Percentiles rank a stretch among this genome's conserved stretches.
Evolutionary conservation across 2,888 invertebrate genomes (phyloP).

Genomic region (Lasioglossum zephyrum): DNA sequence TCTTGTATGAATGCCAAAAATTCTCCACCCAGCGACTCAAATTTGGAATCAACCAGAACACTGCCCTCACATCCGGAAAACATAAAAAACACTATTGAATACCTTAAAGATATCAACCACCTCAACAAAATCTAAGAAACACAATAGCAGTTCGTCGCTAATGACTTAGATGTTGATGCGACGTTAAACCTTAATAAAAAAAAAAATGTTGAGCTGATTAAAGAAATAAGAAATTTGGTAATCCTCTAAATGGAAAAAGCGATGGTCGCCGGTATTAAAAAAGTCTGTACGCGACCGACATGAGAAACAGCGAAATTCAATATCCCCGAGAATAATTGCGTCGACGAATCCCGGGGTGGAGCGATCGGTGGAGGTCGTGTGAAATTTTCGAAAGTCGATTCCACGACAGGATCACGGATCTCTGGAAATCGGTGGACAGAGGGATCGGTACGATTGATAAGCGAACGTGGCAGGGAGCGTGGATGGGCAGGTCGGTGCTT

Average conservation of each 20-base stretch:
- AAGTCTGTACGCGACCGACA: background rate
- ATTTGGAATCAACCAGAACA: too few species aligned
- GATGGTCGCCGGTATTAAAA: background rate
- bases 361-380: background rate
- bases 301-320: background rate
- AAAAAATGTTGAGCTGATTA: background rate
- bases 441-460: conserved; percentile 16
- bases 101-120: too few species aligned
- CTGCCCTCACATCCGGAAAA: too few species aligned
- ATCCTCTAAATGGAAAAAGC: background rate
- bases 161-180: too few species aligned
- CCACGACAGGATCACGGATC: background rate
- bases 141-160: too few species aligned
- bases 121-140: too few species aligned
- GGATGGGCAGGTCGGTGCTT: conserved; percentile 13
- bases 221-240: background rate
- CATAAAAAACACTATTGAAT: too few species aligned
- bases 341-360: background rate
- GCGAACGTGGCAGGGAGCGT: background rate
- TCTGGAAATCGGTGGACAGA: background rate
- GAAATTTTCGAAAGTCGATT: conserved; percentile 17
- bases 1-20: too few species aligned
- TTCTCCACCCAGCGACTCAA: too few species aligned
- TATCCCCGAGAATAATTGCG: background rate
- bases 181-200: too few species aligned